These are phyloP conservation scores for Phodopus roborovskii DNA, from an alignment of 2,113 vertebrate genomes.

Conservation along the genomic window DNA sequence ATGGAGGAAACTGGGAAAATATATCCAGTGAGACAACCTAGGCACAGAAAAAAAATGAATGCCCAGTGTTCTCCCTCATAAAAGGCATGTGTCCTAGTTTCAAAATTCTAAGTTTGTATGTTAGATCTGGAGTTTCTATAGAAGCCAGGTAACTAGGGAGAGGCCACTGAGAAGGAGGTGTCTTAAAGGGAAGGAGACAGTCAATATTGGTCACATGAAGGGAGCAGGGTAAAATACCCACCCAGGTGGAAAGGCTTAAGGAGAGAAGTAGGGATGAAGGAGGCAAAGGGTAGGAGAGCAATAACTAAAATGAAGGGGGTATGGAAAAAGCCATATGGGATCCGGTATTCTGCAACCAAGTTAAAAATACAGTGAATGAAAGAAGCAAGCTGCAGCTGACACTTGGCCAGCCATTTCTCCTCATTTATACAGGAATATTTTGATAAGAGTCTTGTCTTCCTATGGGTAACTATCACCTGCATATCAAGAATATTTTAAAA, in stretches of 20 bases:
- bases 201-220: too few relatives aligned
- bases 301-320: background rate
- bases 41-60: background rate
- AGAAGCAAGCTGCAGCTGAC: background rate
- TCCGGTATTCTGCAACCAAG: background rate
- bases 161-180: background rate
- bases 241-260: background rate
- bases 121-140: background rate
- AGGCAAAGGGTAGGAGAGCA: background rate
- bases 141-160: background rate
- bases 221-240: background rate
- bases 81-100: background rate
- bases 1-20: background rate
- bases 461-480: background rate
- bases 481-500: slow-evolving; percentile 54
- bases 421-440: background rate
- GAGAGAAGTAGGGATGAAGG: background rate
- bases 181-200: background rate
- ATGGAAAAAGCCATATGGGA: background rate
- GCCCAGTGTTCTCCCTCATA: background rate
- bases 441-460: background rate
- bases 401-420: background rate
- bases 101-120: background rate
- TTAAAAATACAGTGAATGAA: background rate
- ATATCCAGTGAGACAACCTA: background rate